Percentiles rank a stretch among this genome's conserved stretches.
Evolutionary conservation across 2,113 vertebrate genomes (phyloP).

Genomic region (Lasiurus borealis): DNA sequence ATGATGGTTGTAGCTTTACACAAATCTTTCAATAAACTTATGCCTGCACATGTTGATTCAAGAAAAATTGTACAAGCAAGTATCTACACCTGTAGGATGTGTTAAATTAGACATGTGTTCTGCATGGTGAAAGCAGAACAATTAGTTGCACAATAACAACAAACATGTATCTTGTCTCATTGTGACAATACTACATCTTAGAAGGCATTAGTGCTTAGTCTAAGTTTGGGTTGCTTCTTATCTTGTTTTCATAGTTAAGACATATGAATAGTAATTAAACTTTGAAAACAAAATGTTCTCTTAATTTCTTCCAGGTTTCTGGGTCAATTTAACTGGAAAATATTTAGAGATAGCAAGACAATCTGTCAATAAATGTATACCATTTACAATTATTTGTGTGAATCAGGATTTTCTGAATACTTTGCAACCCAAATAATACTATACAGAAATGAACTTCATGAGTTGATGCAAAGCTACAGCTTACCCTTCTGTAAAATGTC

Average conservation of each 20-base stretch:
- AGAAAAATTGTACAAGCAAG: slow-evolving; percentile 66
- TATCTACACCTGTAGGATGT: slow-evolving; percentile 25
- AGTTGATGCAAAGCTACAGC: not conserved
- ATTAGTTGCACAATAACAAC: slow-evolving; percentile 47
- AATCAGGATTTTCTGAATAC: slow-evolving; percentile 32
- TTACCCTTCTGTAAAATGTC: slow-evolving; percentile 39
- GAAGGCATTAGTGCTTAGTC: slow-evolving; percentile 47
- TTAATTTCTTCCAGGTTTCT: slow-evolving; percentile 58
- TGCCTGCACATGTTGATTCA: slow-evolving; percentile 64
- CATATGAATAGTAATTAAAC: slow-evolving; percentile 15
- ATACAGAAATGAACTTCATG: slow-evolving; percentile 1
- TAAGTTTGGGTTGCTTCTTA: slow-evolving; percentile 41
- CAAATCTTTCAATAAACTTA: slow-evolving; percentile 66
- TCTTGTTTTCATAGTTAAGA: slow-evolving; percentile 68
- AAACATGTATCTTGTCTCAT: slow-evolving; percentile 28
- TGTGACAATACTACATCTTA: slow-evolving; percentile 52
- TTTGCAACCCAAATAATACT: slow-evolving; percentile 31
- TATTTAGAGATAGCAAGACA: slow-evolving; percentile 9
- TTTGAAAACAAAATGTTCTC: slow-evolving; percentile 48
- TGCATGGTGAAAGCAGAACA: slow-evolving; percentile 53
- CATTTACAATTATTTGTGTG: slow-evolving; percentile 20
- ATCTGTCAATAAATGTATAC: slow-evolving; percentile 7
- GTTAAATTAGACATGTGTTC: slow-evolving; percentile 62
- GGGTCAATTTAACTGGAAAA: slow-evolving; percentile 31
- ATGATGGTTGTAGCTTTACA: slow-evolving; percentile 14